These are phyloP conservation scores for Erythrocebus patas DNA, from an alignment of 2,113 vertebrate species.

Conservation along the genomic window DNA sequence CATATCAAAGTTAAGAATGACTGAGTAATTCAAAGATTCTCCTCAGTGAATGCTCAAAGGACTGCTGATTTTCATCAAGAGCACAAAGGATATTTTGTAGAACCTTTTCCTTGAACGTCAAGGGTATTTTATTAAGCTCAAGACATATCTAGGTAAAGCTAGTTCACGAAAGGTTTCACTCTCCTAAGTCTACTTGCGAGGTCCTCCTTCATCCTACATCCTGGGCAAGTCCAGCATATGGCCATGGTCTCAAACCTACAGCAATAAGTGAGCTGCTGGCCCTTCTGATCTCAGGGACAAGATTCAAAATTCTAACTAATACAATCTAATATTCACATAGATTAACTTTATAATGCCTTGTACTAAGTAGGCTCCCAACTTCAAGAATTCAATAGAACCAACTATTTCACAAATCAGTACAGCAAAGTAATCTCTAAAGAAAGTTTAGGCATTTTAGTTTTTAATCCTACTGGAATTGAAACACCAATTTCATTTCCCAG, in stretches of 20 bases:
- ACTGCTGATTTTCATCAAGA: neutral
- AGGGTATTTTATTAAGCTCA: neutral
- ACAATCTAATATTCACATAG: neutral
- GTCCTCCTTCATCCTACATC: neutral
- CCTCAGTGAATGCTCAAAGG: neutral
- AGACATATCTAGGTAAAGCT: neutral
- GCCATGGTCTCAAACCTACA: neutral
- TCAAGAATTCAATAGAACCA: neutral
- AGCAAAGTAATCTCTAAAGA: neutral
- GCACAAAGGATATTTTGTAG: neutral
- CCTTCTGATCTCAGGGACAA: neutral
- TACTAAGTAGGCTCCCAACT: neutral
- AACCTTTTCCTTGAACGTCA: neutral
- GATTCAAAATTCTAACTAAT: neutral
- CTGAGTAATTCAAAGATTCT: neutral
- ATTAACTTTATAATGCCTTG: neutral
- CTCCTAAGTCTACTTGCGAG: neutral
- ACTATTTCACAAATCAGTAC: neutral
- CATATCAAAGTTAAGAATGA: constrained; percentile 29
- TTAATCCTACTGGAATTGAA: neutral
- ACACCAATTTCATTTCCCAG: neutral
- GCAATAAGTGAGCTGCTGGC: neutral
- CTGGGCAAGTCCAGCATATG: neutral
- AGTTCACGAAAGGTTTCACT: neutral
- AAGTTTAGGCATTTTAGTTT: neutral